Evolutionary conservation across 2,797 vertebrate species (phyloP).

Genomic region (Martes flavigula): DNA sequence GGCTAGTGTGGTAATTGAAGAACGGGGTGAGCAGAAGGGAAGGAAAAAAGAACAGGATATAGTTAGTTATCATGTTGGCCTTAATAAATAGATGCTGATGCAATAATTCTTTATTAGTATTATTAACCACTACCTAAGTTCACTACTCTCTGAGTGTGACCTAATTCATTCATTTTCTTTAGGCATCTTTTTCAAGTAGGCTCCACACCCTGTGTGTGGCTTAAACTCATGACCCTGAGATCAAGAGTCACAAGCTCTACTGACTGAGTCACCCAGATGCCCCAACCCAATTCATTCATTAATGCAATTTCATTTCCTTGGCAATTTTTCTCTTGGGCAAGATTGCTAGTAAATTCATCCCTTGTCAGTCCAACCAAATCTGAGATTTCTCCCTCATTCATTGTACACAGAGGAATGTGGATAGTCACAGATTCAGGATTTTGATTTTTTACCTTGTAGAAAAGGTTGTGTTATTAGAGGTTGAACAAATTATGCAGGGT

Average conservation of each 20-base stretch:
- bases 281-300: background rate
- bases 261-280: background rate
- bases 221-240: background rate
- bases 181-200: background rate
- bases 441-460: background rate
- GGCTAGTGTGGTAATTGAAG: fast-evolving
- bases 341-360: background rate
- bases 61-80: background rate
- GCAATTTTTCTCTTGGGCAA: background rate
- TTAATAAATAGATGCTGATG: background rate
- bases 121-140: background rate
- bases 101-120: background rate
- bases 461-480: background rate
- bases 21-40: background rate
- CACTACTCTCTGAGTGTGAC: background rate
- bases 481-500: background rate
- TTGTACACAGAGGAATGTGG: background rate
- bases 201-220: background rate
- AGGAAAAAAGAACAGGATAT: background rate
- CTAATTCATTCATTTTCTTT: background rate
- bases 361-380: background rate
- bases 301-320: background rate
- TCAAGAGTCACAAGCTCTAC: background rate
- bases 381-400: background rate
- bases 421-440: background rate